Evolutionary conservation across 2,888 invertebrate genomes (phyloP), one percentile per base, ranked within the genome.

Genomic region (Drosophila nigricruria): DNA sequence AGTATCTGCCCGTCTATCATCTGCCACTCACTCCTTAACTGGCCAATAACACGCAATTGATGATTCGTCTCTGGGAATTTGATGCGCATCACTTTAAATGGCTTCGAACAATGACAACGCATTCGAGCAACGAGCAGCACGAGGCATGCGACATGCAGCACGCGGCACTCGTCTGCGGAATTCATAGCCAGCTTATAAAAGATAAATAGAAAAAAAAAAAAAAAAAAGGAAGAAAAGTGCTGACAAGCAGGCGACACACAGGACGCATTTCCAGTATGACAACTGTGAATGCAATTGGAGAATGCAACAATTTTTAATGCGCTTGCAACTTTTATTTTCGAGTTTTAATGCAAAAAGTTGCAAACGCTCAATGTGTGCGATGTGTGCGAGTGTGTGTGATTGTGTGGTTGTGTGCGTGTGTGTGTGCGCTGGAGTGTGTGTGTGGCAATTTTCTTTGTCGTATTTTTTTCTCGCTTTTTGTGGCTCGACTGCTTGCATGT

Each of bases 261-360:
- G 52, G 52, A 52, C 52, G 36, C 34, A 76, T 77, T 76, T 71
- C 60, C 36, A 49, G 65, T 38, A 79, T 77, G 80, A 59, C 76
- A 65, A 77, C 79, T 62, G 70, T 76, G 76, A 70, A 65, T 76
- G 74, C 77, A 61, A 76, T 67, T 71, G 79, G 58, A 60, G 70
- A 75, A 85, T 85, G 90, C 82, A 89, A 89, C 84, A 89, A 89
- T 88, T 84, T 83, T 89, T 89, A 89, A 89, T 88, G 88, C 74
- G 86, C 70, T 82, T 69, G 79, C 88, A 85, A 88, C 86, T 89
- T 89, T 88, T 88, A 79, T 79, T 49, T 79, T 75, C 73, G 80
- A 77, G 56, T 77, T 69, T 83, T 86, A 88, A 89, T 89, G 89
- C 82, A 88, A 65, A 84, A 89, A 87, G 65, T 84, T 78, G 50